These are phyloP conservation scores for Simalia tracyae DNA, from an alignment of 2,797 vertebrate genomes.

Conservation along the genomic window DNA sequence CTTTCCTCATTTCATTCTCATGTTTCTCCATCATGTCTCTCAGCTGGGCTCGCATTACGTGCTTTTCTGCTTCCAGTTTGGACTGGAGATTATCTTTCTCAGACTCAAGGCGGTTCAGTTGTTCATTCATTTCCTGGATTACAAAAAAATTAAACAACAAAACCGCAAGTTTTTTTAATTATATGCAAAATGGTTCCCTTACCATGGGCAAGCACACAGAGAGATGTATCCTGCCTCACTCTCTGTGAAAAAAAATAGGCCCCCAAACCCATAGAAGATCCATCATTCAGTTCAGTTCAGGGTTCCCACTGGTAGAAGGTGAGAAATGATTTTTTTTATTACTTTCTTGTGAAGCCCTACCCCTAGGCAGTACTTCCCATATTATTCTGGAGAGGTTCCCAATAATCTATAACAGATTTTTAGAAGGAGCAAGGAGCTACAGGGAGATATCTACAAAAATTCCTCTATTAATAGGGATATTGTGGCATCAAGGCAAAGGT, in stretches of 20 bases:
- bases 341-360: not conserved
- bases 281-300: not conserved
- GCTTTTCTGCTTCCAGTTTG: constrained; percentile 90
- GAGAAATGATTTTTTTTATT: not conserved
- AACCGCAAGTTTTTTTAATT: not conserved
- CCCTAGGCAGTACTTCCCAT: not conserved
- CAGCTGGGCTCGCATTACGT: constrained; percentile 89
- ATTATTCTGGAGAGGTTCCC: not conserved
- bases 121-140: constrained; percentile 80
- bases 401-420: not conserved
- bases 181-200: not conserved
- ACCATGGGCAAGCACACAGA: not conserved
- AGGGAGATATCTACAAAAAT: not conserved
- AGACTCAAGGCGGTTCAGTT: constrained; percentile 74
- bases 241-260: not conserved
- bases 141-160: not conserved
- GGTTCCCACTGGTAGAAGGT: not conserved
- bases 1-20: constrained; percentile 75
- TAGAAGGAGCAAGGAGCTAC: not conserved
- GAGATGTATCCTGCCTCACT: not conserved
- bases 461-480: not conserved
- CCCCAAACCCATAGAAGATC: not conserved
- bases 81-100: constrained; percentile 87
- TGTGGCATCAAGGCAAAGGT: not conserved
- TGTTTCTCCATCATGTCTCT: constrained; percentile 89